phyloP scores from a whole-genome alignment of 92 coral and sea anemone species.

The Metridium senile region DNA sequence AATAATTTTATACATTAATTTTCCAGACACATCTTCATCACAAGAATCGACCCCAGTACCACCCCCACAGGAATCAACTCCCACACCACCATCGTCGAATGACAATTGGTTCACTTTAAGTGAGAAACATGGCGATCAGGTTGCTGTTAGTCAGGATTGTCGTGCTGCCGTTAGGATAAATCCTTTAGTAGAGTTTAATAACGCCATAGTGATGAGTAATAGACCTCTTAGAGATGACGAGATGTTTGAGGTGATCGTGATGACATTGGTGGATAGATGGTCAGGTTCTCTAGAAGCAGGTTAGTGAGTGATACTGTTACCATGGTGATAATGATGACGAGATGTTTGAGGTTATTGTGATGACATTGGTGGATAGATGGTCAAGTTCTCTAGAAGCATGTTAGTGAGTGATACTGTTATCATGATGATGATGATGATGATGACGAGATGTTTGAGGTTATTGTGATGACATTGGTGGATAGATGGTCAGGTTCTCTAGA shows the following conservation, averaged over 20 bases:
- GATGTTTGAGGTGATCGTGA: slow-evolving; percentile 79
- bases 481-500: slow-evolving; percentile 85
- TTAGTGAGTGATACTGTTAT: slow-evolving; percentile 20
- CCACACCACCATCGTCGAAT: slow-evolving; percentile 42
- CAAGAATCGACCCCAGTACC: slow-evolving; percentile 9
- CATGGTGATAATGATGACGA: not conserved
- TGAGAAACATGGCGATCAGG: slow-evolving; percentile 83
- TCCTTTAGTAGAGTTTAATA: slow-evolving; percentile 91
- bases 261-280: slow-evolving; percentile 85
- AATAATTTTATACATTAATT: not conserved
- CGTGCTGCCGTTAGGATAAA: slow-evolving; percentile 87
- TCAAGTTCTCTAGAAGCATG: slow-evolving; percentile 90
- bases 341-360: slow-evolving; percentile 50
- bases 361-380: slow-evolving; percentile 53
- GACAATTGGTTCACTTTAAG: slow-evolving; percentile 84
- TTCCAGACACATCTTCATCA: not conserved
- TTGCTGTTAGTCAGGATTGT: slow-evolving; percentile 79
- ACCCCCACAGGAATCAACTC: slow-evolving; percentile 23
- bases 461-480: slow-evolving; percentile 80
- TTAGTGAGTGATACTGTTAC: slow-evolving; percentile 15
- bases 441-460: slow-evolving; percentile 75
- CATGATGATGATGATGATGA: slow-evolving; percentile 22
- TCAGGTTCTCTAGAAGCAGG: slow-evolving; percentile 84
- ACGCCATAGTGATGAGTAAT: slow-evolving; percentile 93
- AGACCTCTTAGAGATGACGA: slow-evolving; percentile 83